Evolutionary conservation across 2,113 vertebrate genomes (phyloP), one percentile per base, ranked within the genome.

Genomic region (Globicephala melas): DNA sequence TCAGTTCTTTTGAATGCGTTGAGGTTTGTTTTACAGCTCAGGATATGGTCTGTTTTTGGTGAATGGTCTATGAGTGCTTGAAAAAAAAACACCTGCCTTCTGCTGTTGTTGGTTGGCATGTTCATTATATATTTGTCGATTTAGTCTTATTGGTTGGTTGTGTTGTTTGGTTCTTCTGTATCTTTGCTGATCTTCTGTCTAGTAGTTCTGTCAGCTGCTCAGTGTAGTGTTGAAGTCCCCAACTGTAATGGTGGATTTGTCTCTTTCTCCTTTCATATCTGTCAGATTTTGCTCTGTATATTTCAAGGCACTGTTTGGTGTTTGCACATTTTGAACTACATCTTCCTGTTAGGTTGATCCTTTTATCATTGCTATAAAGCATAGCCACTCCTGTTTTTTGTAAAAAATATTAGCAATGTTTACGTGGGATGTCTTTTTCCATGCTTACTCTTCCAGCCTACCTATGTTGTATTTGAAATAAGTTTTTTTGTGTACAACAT

Each of bases 231-330:
- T 82, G 36, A 70, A 74, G 38, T 58, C 38, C 10, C 36, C 33
- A 31, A 4, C 17, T 60, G 0, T 25, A 4, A 31, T 6, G 5
- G 31, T 77, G 5, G 7, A 3, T 73, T 26, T 20, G 36, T 80
- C 25, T 47, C 0, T 65, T 21, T 88, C 50, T 73, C 36, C 83
- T 70, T 85, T 92, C 33, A 6, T 1, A 7, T 63, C 25, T 60
- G 0, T 68, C 44, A 74, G 71, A 53, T 26, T 89, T 74, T 81
- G 60, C 41, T 26, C 62, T 2, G 0, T 88, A 6, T 70, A 6
- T 74, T 84, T 60, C 65, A n/a, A 89, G 50, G 41, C 36, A 13
- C 62, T 44, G 10, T 83, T 84, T 53, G 77, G 20, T 47, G 11
- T 50, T 23, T 14, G 47, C 55, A 25, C 47, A 8, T 44, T 73